Conservation (phyloP, 2,113 vertebrate genomes). For the Chiloscyllium plagiosum region DNA sequence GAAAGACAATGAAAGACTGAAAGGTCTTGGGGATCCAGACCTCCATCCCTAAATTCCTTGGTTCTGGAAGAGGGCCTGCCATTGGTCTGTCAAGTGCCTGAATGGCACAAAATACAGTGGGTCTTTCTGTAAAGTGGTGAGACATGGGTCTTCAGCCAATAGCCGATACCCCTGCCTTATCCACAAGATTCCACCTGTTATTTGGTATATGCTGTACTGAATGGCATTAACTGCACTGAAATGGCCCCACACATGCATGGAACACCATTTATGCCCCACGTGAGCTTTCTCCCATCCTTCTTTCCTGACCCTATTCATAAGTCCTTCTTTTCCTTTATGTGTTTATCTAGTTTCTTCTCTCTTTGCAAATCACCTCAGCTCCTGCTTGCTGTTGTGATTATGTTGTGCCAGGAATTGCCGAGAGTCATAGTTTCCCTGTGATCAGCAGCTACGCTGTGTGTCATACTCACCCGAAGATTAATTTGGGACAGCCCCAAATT, state of each 20-base stretch:
- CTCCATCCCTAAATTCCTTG: too few species aligned
- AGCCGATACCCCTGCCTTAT: too few species aligned
- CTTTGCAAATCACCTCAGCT: too few species aligned
- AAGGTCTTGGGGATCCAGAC: too few species aligned
- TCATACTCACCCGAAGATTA: not conserved
- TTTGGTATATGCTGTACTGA: not conserved
- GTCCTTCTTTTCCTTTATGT: too few species aligned
- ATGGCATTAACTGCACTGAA: too few species aligned
- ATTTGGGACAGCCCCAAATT: not conserved
- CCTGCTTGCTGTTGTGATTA: not conserved
- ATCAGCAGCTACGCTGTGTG: not conserved
- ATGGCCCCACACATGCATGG: not conserved
- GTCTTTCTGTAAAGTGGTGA: too few species aligned
- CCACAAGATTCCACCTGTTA: not conserved
- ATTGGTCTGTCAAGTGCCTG: too few species aligned
- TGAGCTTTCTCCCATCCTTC: not conserved
- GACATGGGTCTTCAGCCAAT: too few species aligned
- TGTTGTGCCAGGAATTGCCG: not conserved
- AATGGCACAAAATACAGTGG: too few species aligned
- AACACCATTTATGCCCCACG: not conserved
- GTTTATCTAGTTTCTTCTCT: not conserved
- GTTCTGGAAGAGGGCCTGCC: too few species aligned
- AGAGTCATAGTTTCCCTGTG: not conserved
- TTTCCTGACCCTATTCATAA: not conserved
- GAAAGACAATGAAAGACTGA: too few species aligned